These are phyloP conservation scores for Bothrops alternatus DNA, from an alignment of 2,797 vertebrate species.

Conservation along the genomic window DNA sequence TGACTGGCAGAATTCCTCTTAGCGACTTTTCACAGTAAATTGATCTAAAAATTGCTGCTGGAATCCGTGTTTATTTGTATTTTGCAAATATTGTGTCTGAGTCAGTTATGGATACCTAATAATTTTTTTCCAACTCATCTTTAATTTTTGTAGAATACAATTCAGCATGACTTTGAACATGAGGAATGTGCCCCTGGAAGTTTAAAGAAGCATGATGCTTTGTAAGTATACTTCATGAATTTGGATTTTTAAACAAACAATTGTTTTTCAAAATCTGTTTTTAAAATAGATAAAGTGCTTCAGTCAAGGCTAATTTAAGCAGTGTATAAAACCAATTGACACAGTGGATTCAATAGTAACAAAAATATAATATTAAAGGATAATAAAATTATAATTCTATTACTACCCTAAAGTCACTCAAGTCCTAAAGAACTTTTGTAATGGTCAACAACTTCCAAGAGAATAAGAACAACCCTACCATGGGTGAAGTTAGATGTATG, in stretches of 20 bases:
- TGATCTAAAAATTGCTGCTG: background rate
- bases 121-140: background rate
- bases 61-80: background rate
- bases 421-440: background rate
- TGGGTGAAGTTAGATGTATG: background rate
- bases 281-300: background rate
- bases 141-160: constrained; percentile 59
- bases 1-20: background rate
- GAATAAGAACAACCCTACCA: background rate
- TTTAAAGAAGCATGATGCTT: constrained; percentile 1
- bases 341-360: background rate
- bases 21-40: background rate
- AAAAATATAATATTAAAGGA: background rate
- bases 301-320: background rate
- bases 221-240: constrained; percentile 59
- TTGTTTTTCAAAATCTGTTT: background rate
- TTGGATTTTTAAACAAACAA: constrained; percentile 3
- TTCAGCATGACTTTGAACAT: constrained; percentile 26
- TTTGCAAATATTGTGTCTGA: background rate
- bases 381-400: background rate
- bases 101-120: background rate
- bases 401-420: background rate
- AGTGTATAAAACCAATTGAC: background rate
- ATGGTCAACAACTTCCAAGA: background rate
- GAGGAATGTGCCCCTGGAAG: constrained; percentile 16